phyloP scores from a whole-genome alignment of 2,113 vertebrate species.

The Tupaia chinensis region DNA sequence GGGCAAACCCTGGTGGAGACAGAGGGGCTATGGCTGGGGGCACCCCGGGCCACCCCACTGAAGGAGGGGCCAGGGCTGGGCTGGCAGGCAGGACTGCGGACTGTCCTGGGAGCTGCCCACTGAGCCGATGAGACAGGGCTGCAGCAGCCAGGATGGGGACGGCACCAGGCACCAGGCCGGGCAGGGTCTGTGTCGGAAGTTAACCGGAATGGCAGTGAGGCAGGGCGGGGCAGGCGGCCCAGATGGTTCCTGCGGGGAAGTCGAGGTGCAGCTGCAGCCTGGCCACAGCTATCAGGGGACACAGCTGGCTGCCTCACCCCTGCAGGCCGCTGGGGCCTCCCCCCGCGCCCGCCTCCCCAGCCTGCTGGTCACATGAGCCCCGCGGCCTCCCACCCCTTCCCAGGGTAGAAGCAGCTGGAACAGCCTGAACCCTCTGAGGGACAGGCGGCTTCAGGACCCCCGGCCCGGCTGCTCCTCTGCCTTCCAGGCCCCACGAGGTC shows the following conservation, averaged over 20 bases:
- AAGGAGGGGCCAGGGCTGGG: neutral
- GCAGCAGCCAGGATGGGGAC: no score
- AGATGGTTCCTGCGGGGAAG: constrained; percentile 96
- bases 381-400: constrained; percentile 64
- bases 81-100: neutral
- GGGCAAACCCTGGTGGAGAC: neutral
- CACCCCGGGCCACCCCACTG: neutral
- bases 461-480: neutral
- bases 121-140: neutral
- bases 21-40: no score
- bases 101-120: neutral
- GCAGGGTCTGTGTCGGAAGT: constrained; percentile 84
- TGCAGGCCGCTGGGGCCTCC: constrained; percentile 75
- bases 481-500: neutral
- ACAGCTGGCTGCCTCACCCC: constrained; percentile 89
- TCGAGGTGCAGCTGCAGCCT: constrained; percentile 86
- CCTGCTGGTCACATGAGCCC: constrained; percentile 80
- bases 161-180: neutral
- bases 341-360: constrained; percentile 63
- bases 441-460: neutral
- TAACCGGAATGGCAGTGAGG: constrained; percentile 85
- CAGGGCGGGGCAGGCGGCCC: constrained; percentile 84
- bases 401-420: neutral
- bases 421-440: neutral
- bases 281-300: constrained; percentile 86